Conservation (phyloP, 2,888 invertebrate species). For the Synanthedon formicaeformis region DNA sequence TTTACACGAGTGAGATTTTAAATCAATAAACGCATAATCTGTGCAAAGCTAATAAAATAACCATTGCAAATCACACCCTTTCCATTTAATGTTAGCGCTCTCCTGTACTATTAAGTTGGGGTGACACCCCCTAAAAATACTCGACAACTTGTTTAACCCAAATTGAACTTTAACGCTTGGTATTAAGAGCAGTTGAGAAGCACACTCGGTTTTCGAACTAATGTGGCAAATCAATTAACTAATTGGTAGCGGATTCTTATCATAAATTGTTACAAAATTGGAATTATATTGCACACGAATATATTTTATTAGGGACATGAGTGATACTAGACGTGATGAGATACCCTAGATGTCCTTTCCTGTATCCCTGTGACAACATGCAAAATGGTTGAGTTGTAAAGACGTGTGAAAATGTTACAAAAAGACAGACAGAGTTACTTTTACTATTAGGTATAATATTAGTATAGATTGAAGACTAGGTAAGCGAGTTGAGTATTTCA, state of each 20-base stretch:
- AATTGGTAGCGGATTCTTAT: conserved; percentile 27
- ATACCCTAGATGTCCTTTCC: too few relatives aligned
- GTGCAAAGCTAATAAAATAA: conserved; percentile 59
- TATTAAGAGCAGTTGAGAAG: background rate
- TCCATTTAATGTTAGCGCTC: conserved; percentile 41
- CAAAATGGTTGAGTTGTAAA: too few relatives aligned
- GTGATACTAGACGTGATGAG: too few relatives aligned
- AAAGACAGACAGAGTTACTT: too few relatives aligned
- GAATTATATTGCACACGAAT: background rate
- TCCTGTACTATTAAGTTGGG: conserved; percentile 17
- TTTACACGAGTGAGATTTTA: background rate
- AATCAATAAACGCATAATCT: conserved; percentile 42
- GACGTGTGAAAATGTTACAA: too few relatives aligned
- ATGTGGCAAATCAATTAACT: conserved; percentile 59
- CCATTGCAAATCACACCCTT: conserved; percentile 61
- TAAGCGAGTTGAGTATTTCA: too few relatives aligned
- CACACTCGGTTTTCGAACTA: conserved; percentile 14
- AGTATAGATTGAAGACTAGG: too few relatives aligned
- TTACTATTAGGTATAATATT: too few relatives aligned
- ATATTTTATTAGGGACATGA: background rate
- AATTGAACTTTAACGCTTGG: background rate
- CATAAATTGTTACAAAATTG: background rate
- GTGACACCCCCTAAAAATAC: conserved; percentile 12
- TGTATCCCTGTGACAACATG: too few relatives aligned
- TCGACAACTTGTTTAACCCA: background rate